Evolutionary conservation across 2,113 vertebrate genomes (phyloP), one percentile per base, ranked within the genome.

Genomic region (Chloropsis hardwickii): DNA sequence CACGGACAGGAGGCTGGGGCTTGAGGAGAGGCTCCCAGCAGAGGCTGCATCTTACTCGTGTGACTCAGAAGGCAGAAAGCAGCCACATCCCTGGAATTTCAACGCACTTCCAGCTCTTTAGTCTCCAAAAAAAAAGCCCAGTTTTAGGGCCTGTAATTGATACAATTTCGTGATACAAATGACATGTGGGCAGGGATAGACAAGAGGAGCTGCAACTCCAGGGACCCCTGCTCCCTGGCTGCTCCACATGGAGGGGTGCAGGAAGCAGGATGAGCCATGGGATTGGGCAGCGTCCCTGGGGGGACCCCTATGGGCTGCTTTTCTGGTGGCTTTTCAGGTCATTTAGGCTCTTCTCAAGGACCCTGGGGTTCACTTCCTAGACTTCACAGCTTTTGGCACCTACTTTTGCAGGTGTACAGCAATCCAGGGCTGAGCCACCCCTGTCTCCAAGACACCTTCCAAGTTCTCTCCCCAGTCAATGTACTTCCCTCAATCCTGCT

Each of bases 231-330:
- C 2, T 9, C 31, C 21, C 4, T 0, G 19, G 24, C 72, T 33
- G n/a, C 48, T 69, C 33, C 20, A 19, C 27, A 2, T 5, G 5
- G 58, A 40, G 66, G 23, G 23, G 40, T 0, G 0, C 2, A 21
- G n/a, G 74, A 51, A 29, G 24, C 10, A 48, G 37, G n/a, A 35
- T 3, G 5, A 61, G 39, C 35, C 24, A 2, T 9, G 5, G 2
- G 51, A 23, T 5, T 33, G 11, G 61, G 60, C 35, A 19, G 48
- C 10, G 48, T 17, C 61, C n/a, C 9, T 6, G 20, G 3, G 5
- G 16, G 33, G 35, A 62, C 10, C 42, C 21, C 40, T 39, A 11
- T 3, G 14, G n/a, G 4, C n/a, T 62, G 48, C 60, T 81, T 48
- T 37, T 54, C 57, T 23, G 27, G 1, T 13, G 40, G 18, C 5